Base-by-base conservation (phyloP, 2,113 vertebrate species). In the Lamprologus callipterus region DNA sequence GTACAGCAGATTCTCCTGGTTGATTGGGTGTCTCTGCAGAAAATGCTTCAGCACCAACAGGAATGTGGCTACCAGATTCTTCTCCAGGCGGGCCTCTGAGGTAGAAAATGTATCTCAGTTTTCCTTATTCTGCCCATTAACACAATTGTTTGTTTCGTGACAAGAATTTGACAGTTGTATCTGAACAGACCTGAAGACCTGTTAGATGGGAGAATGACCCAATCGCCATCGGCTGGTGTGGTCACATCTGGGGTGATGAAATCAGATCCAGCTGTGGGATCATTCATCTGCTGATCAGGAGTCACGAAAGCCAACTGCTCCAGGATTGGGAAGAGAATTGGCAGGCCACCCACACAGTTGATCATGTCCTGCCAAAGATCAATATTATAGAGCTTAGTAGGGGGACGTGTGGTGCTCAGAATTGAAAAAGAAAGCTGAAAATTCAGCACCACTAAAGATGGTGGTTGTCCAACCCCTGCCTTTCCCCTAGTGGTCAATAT, bases 21-120 rank as follows among this genome's bases (percentile, higher is more conserved):
- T 99, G 93, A 99, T 97, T 0, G 93, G 95, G 85, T 99, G 98
- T 84, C 98, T 97, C 95, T 98, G 98, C 93, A 99, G 97, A 89
- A 99, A 98, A 89, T 99, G 98, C 82, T 99, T 99, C 54, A 99
- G 91, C 94, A 98, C 96, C 95, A 99, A 94, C 86, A 99, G 95
- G 95, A 98, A 99, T 17, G 98, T 99, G 70, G 99, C 98, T 82
- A 98, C 94, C 54, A 98, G 91, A 87, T 98, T 99, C 95, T 98
- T 99, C 95, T 99, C 99, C 85, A 99, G 93, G 35, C 98, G 97
- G 3, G 98, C 98, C 94, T 99, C 98, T 99, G 96, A 81, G 94
- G 68, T 3, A 54, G 7, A 60, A 73, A 70, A 49, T 1, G 16
- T 45, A 75, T 42, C 70, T 2, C 21, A 6, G 7, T 28, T 28